Evolutionary conservation across 2,113 vertebrate species (phyloP), one percentile per base, ranked within the genome.

Genomic region (Cricetomys ansorgei): DNA sequence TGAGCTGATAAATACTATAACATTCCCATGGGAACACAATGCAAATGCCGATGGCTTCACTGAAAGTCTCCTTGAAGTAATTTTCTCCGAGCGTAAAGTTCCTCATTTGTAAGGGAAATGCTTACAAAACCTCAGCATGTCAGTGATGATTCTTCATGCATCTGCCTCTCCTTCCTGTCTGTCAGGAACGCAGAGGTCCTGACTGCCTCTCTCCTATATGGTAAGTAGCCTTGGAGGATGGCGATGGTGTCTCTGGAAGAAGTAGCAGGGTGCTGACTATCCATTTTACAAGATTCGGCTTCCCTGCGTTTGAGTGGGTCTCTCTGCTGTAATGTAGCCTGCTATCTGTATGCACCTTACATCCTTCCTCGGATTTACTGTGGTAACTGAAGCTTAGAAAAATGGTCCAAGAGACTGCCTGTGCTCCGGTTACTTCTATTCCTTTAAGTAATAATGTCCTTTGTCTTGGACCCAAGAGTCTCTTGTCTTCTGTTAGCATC

Each of bases 391-490:
- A 25, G 6, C 23, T 90, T 64, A 27, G 53, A 57, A 48, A 85
- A 45, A 3, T 76, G 34, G 2, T 50, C 37, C 27, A 29, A 29
- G 27, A 65, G 76, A 93, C 91, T 34, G n/a, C 17, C 57, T 62
- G 65, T 12, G 7, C 40, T 77, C 40, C 53, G 48, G 31, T 40
- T 62, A 81, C 23, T 67, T 17, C 5, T 72, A 13, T 59, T 67
- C 91, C 91, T 16, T 23, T 55, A 40, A 8, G 4, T 64, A 57
- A 72, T 69, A 27, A 92, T 77, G 37, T n/a, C 43, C 43, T 93
- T 67, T 59, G 23, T 92, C 69, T 97, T 81, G 84, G 53, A 86
- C 17, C 37, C 45, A 96, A 48, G 40, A 88, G 59, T 67, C 62
- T 96, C 27, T n/a, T 45, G 40, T 88, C 45, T 92, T 95, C 43